phyloP scores from a whole-genome alignment of 2,797 vertebrate species.

The Gallinago solitaria region DNA sequence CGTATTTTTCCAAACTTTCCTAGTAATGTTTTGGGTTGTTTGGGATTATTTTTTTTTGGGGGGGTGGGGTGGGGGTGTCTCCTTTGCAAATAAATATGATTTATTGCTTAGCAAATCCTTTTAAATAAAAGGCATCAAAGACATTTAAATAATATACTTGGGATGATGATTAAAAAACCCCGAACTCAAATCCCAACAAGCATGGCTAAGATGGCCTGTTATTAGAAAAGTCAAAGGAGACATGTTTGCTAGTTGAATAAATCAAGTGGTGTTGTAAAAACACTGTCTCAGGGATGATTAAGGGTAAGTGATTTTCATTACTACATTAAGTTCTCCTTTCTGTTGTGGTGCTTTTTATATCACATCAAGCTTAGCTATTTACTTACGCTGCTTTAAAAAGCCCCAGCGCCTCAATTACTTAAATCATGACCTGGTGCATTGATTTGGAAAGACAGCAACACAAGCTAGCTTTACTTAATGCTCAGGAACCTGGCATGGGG shows the following conservation, averaged over 20 bases:
- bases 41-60: background rate
- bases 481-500: background rate
- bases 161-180: background rate
- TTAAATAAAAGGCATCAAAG: conserved; percentile 28
- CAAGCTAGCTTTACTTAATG: background rate
- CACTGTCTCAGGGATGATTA: conserved; percentile 53
- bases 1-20: background rate
- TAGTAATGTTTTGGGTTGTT: background rate
- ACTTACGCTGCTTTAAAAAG: background rate
- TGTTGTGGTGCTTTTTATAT: conserved; percentile 52
- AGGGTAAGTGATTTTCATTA: conserved; percentile 59
- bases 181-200: conserved; percentile 45
- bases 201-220: background rate
- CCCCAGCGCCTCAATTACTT: background rate
- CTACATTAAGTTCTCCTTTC: conserved; percentile 53
- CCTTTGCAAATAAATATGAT: conserved; percentile 3
- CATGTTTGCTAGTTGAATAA: conserved; percentile 40
- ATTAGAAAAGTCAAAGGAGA: conserved; percentile 43
- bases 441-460: background rate
- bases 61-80: background rate
- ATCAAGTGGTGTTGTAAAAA: conserved; percentile 43
- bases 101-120: conserved; percentile 38
- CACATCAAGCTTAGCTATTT: conserved; percentile 19
- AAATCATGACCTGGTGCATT: background rate
- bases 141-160: conserved; percentile 36